Percentiles rank a stretch among this genome's conserved stretches.
phyloP scores from a whole-genome alignment of 1,140 invertebrate genomes.

The Diuraphis noxia region DNA sequence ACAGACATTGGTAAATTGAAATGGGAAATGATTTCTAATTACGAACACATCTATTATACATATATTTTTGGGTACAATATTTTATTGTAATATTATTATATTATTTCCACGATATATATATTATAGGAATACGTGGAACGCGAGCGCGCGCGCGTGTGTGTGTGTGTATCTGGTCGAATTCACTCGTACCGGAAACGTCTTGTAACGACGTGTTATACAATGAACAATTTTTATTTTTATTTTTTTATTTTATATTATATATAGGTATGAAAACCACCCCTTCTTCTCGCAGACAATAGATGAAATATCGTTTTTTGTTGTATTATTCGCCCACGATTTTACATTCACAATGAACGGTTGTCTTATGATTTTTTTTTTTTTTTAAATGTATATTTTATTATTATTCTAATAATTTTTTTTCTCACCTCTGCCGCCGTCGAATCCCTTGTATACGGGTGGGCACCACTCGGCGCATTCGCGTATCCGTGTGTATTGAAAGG shows the following conservation, averaged over 20 bases:
- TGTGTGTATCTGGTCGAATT: slow-evolving; percentile 48
- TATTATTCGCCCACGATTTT: slow-evolving; percentile 46
- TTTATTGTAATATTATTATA: background rate
- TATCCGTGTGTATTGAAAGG: slow-evolving; percentile 16
- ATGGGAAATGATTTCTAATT: slow-evolving; percentile 54
- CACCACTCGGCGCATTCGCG: background rate
- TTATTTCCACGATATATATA: background rate
- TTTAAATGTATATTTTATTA: background rate
- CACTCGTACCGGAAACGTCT: slow-evolving; percentile 53
- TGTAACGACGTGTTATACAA: slow-evolving; percentile 51
- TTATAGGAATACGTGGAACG: background rate
- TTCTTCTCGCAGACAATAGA: slow-evolving; percentile 31
- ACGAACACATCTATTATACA: slow-evolving; percentile 48
- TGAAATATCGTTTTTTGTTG: slow-evolving; percentile 51
- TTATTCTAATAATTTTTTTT: background rate
- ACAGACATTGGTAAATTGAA: slow-evolving; percentile 54
- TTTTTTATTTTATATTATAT: slow-evolving; percentile 10
- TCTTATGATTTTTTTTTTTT: slow-evolving; percentile 25
- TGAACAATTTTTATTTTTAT: slow-evolving; percentile 36
- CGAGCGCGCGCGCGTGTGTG: background rate
- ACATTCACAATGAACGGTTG: slow-evolving; percentile 38
- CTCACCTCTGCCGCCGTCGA: background rate
- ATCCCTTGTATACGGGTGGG: background rate
- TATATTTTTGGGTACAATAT: slow-evolving; percentile 25
- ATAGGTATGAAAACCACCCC: background rate